phyloP scores from a whole-genome alignment of 2,888 invertebrate species.

The Metellina segmentata region DNA sequence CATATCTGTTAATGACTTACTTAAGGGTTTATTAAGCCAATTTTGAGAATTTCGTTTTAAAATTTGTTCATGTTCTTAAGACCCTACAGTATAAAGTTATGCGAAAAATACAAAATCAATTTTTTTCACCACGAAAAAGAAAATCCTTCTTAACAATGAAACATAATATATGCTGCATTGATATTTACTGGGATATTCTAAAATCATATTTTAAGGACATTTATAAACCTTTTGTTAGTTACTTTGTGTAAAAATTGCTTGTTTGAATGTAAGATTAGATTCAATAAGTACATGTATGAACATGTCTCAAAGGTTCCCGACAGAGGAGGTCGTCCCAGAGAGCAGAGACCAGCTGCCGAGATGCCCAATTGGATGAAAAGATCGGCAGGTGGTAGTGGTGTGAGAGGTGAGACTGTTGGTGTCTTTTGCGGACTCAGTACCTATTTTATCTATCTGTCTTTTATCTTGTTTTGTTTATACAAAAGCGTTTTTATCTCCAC shows the following conservation, averaged over 20 bases:
- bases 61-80: no score
- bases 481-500: no score
- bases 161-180: background rate
- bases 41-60: no score
- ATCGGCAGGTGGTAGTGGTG: conserved; percentile 26
- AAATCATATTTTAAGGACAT: background rate
- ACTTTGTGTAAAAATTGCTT: no score
- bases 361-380: conserved; percentile 68
- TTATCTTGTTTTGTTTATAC: no score
- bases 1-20: no score
- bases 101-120: no score
- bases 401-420: background rate
- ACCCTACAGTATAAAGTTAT: no score
- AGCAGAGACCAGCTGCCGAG: conserved; percentile 66
- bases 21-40: no score
- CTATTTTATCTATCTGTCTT: no score
- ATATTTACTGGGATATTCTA: background rate
- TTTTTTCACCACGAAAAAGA: no score
- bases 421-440: no score
- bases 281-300: background rate
- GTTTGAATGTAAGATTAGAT: background rate
- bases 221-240: background rate
- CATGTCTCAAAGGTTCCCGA: conserved; percentile 63
- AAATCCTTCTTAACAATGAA: background rate
- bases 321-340: conserved; percentile 68